Conservation (phyloP, 2,113 vertebrate genomes). For the Poeciliopsis retropinna region DNA sequence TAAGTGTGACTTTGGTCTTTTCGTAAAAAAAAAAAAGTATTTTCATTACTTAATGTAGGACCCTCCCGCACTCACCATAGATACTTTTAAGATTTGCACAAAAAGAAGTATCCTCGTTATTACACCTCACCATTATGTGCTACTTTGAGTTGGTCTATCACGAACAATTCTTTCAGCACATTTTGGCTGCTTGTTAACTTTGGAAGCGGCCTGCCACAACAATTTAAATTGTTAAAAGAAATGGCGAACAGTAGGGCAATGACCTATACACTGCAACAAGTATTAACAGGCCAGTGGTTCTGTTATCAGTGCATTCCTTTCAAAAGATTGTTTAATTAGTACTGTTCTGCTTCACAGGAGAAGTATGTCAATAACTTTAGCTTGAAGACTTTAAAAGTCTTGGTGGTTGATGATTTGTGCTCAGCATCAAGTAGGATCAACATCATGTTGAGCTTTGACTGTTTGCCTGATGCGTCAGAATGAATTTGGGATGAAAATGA, state of each 20-base stretch:
- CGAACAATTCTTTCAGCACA: not conserved
- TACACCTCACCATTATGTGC: not conserved
- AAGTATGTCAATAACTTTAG: slow-evolving; percentile 17
- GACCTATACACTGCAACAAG: slow-evolving; percentile 58
- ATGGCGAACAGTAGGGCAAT: slow-evolving; percentile 47
- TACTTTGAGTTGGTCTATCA: not conserved
- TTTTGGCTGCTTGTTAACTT: not conserved
- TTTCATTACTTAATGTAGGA: too few species aligned
- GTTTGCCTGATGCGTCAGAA: not conserved
- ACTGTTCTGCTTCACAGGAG: slow-evolving; percentile 4
- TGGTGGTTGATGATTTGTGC: slow-evolving; percentile 18
- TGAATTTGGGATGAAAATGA: too few species aligned
- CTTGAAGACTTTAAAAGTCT: not conserved
- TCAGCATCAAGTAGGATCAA: not conserved
- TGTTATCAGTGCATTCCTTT: slow-evolving; percentile 40
- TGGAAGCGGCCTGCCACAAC: not conserved
- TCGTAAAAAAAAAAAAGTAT: not conserved
- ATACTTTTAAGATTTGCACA: too few species aligned
- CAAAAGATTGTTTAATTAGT: slow-evolving; percentile 38
- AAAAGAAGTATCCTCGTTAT: too few species aligned
- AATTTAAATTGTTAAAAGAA: not conserved
- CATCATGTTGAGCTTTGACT: not conserved
- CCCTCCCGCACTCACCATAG: too few species aligned
- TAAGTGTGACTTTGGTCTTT: not conserved
- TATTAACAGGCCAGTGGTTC: slow-evolving; percentile 6